Base-by-base conservation (phyloP, 2,113 vertebrate species). In the Sturnira hondurensis region DNA sequence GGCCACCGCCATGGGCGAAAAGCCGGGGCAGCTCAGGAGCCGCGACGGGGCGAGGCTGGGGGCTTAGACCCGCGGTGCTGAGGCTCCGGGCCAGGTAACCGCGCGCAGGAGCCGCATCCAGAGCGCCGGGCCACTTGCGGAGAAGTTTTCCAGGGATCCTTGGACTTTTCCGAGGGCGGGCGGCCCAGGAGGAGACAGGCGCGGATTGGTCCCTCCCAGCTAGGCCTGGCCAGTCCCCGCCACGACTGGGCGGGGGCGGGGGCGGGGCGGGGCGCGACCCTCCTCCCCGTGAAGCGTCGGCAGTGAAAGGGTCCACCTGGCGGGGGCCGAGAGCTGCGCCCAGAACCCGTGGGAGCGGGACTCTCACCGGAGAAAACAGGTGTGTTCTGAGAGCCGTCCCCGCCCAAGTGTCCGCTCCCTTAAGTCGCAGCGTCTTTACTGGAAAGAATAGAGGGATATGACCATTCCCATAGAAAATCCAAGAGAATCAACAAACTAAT, bases 1-100 rank as follows among this genome's bases (percentile, higher is more conserved):
- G 77, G 97, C 98, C 97, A 99, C 94, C 97, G 99, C 99, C 99
- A 99, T 99, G 90, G 93, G 96, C 47, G 3, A 3, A 5, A 16
- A 20, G 58, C 20, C 31, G 0, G 16, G n/a, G 76, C 33, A 6
- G 87, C 70, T 17, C 54, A 15, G 4, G 45, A n/a, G 54, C 33
- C 31, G 89, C 8, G 36, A 3, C 15, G 9, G 33, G 20, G 20
- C 73, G 36, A 43, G 31, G 50, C 17, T 56, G 41, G 11, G 26
- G 82, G 5, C 56, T 54, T 31, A 20, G 50, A 70, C 61, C 28
- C 7, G 77, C 3, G 50, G 61, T 43, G 56, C 6, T 0, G 28
- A 17, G 45, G 52, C 19, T 43, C 28, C 6, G n/a, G 38, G 26
- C 20, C 36, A 4, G 68, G 56, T 2, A n/a, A 33, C 14, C 5